These are phyloP conservation scores for Aldabrachelys gigantea DNA, from an alignment of 2,113 vertebrate genomes.

Conservation along the genomic window DNA sequence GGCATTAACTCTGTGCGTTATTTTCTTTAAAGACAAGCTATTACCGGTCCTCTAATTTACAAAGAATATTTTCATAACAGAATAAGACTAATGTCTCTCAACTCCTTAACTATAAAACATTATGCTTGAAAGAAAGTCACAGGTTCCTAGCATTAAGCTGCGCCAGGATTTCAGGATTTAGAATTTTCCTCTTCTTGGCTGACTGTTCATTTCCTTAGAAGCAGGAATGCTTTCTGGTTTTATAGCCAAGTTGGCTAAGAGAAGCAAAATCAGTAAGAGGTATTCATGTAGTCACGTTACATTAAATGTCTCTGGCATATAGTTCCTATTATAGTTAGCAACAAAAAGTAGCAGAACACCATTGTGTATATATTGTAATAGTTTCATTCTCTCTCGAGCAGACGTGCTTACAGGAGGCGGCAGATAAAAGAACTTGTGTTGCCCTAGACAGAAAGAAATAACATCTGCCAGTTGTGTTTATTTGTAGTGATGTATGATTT, in stretches of 20 bases:
- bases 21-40: slow-evolving; percentile 57
- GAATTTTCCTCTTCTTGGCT: slow-evolving; percentile 59
- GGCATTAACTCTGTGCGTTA: background rate
- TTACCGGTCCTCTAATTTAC: slow-evolving; percentile 36
- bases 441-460: slow-evolving; percentile 76
- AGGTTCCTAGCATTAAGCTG: slow-evolving; percentile 53
- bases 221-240: slow-evolving; percentile 65
- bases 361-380: slow-evolving; percentile 59
- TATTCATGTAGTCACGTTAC: slow-evolving; percentile 61
- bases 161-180: slow-evolving; percentile 35
- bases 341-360: slow-evolving; percentile 59
- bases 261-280: slow-evolving; percentile 57
- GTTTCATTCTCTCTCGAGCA: slow-evolving; percentile 50
- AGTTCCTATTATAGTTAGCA: slow-evolving; percentile 49
- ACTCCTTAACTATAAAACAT: slow-evolving; percentile 44
- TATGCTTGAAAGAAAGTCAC: slow-evolving; percentile 33
- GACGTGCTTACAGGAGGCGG: slow-evolving; percentile 66
- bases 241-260: slow-evolving; percentile 57
- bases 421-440: slow-evolving; percentile 75
- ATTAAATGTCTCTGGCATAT: slow-evolving; percentile 45
- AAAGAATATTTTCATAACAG: slow-evolving; percentile 69
- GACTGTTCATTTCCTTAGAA: slow-evolving; percentile 37
- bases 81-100: slow-evolving; percentile 45
- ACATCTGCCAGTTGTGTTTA: slow-evolving; percentile 80
- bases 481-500: slow-evolving; percentile 77